These are phyloP conservation scores for Mythimna loreyi DNA, from an alignment of 2,888 invertebrate species.

Conservation along the genomic window DNA sequence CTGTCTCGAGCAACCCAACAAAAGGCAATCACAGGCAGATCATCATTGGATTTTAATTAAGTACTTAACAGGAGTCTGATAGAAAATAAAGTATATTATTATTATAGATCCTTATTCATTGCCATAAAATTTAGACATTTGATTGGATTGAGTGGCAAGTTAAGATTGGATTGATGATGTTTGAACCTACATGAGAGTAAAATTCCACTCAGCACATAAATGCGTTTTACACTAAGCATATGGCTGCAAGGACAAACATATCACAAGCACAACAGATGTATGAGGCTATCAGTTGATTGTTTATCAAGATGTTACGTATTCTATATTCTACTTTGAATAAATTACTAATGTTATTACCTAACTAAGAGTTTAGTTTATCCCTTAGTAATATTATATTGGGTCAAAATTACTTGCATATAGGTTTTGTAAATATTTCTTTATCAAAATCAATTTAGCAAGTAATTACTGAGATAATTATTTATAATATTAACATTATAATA, in stretches of 20 bases:
- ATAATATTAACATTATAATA: not conserved
- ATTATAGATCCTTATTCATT: too few species aligned
- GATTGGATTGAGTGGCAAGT: too few species aligned
- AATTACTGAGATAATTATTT: not conserved
- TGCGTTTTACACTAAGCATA: constrained; percentile 36
- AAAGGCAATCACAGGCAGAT: too few species aligned
- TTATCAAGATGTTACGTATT: constrained; percentile 40
- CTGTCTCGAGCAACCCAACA: too few species aligned
- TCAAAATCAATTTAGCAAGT: not conserved
- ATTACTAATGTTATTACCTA: constrained; percentile 18
- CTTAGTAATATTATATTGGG: not conserved
- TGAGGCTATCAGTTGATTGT: constrained; percentile 43
- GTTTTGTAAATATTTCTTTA: not conserved
- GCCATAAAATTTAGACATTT: too few species aligned
- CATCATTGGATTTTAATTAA: too few species aligned
- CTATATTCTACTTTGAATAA: constrained; percentile 28
- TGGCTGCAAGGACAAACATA: constrained; percentile 56
- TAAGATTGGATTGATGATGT: not conserved
- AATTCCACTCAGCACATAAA: constrained; percentile 24
- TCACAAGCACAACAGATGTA: constrained; percentile 56
- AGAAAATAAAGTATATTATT: too few species aligned
- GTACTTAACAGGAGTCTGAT: too few species aligned
- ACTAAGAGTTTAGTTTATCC: not conserved
- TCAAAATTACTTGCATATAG: constrained; percentile 1
- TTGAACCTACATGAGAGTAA: constrained; percentile 11